Conservation (phyloP, 2,113 vertebrate genomes). For the Erythrolamprus reginae region DNA sequence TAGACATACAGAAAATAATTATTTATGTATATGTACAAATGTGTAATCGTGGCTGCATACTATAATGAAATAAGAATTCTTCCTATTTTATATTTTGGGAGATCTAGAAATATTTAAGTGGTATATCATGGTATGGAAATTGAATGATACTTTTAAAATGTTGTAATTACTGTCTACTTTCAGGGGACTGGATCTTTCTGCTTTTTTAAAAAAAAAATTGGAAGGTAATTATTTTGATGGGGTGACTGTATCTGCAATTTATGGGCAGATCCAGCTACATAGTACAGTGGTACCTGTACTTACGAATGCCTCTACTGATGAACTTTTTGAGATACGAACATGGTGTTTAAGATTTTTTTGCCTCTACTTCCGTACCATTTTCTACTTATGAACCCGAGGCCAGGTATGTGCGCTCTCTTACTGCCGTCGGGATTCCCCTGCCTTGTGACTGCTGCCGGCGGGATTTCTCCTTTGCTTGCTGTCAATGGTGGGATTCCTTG, state of each 20-base stretch:
- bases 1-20: conserved; percentile 31
- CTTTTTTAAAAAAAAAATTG: conserved; percentile 4
- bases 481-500: too few relatives aligned
- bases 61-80: conserved; percentile 16
- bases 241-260: neutral
- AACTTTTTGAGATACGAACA: too few relatives aligned
- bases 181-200: neutral
- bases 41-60: conserved; percentile 28
- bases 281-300: too few relatives aligned
- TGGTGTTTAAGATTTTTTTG: too few relatives aligned
- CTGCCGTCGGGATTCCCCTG: too few relatives aligned
- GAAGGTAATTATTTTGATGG: conserved; percentile 1
- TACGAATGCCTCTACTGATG: too few relatives aligned
- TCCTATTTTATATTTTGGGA: conserved; percentile 1
- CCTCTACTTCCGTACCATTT: too few relatives aligned
- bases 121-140: neutral
- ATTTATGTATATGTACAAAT: conserved; percentile 42
- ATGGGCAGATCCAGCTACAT: neutral
- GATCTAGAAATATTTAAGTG: neutral
- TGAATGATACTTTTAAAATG: neutral
- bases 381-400: too few relatives aligned
- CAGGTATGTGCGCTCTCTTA: too few relatives aligned
- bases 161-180: conserved; percentile 7
- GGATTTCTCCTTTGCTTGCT: too few relatives aligned
- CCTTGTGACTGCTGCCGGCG: too few relatives aligned